Conservation (phyloP, 2,113 vertebrate species). For the Chunga burmeisteri region DNA sequence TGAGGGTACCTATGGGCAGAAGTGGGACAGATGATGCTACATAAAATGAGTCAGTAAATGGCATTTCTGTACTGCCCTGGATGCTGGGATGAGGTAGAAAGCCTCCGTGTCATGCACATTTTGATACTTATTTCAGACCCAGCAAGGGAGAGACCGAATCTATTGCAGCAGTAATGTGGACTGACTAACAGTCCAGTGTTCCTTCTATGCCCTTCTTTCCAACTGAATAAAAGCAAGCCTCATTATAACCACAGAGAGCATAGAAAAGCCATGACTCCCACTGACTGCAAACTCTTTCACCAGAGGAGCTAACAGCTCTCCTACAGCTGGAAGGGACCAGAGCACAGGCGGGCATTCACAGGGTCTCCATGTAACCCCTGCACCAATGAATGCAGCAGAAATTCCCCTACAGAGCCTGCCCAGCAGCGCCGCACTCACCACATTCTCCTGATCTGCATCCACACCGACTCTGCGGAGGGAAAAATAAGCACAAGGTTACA, state of each 20-base stretch:
- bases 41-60: neutral
- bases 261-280: neutral
- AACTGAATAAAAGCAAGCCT: neutral
- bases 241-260: neutral
- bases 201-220: neutral
- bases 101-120: neutral
- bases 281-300: neutral
- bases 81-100: neutral
- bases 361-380: neutral
- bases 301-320: neutral
- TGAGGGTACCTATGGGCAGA: neutral
- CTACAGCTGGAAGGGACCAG: neutral
- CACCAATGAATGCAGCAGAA: rapidly evolving
- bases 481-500: slow-evolving; percentile 12
- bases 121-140: neutral
- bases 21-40: neutral
- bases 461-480: slow-evolving; percentile 87
- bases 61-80: neutral
- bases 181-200: neutral
- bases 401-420: neutral
- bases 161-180: neutral
- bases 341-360: neutral
- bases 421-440: slow-evolving; percentile 75
- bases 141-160: neutral
- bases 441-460: slow-evolving; percentile 91